These are phyloP conservation scores for Oryzias melastigma DNA, from an alignment of 2,113 vertebrate species.

Conservation along the genomic window DNA sequence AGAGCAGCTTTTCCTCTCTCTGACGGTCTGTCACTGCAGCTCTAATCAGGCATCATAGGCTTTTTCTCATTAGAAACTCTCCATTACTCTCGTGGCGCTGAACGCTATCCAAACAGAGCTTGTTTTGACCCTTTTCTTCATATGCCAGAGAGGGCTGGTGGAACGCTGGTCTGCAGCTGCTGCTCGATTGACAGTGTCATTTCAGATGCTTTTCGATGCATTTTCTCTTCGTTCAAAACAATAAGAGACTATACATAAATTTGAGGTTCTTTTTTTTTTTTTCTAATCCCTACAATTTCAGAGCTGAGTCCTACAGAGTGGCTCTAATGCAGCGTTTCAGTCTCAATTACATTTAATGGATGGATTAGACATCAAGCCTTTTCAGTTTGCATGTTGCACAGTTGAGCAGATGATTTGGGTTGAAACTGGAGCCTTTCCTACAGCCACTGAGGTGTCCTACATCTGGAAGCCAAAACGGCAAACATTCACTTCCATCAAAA, in stretches of 20 bases:
- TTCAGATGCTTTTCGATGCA: slow-evolving; percentile 50
- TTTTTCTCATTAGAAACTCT: slow-evolving; percentile 67
- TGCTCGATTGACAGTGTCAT: slow-evolving; percentile 61
- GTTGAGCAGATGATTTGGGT: slow-evolving; percentile 43
- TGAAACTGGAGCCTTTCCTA: slow-evolving; percentile 46
- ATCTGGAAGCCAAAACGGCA: slow-evolving; percentile 47
- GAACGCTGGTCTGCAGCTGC: slow-evolving; percentile 50
- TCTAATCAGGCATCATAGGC: slow-evolving; percentile 58
- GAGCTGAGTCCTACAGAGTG: slow-evolving; percentile 54
- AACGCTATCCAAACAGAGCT: slow-evolving; percentile 57
- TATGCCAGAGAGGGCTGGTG: slow-evolving; percentile 42
- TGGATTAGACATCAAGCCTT: slow-evolving; percentile 59
- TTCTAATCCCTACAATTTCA: slow-evolving; percentile 65
- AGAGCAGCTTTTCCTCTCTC: slow-evolving; percentile 29
- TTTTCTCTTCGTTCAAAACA: slow-evolving; percentile 34
- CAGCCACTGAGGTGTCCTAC: slow-evolving; percentile 33
- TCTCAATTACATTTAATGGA: slow-evolving; percentile 66
- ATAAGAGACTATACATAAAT: slow-evolving; percentile 44
- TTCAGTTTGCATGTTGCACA: slow-evolving; percentile 51
- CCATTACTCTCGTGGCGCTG: slow-evolving; percentile 56
- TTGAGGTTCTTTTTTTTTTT: slow-evolving; percentile 47
- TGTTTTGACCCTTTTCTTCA: slow-evolving; percentile 57
- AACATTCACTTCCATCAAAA: slow-evolving; percentile 51
- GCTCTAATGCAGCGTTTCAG: slow-evolving; percentile 63
- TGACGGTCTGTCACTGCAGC: slow-evolving; percentile 64